These are phyloP conservation scores for Falco rusticolus DNA, from an alignment of 2,797 vertebrate genomes.

Conservation along the genomic window DNA sequence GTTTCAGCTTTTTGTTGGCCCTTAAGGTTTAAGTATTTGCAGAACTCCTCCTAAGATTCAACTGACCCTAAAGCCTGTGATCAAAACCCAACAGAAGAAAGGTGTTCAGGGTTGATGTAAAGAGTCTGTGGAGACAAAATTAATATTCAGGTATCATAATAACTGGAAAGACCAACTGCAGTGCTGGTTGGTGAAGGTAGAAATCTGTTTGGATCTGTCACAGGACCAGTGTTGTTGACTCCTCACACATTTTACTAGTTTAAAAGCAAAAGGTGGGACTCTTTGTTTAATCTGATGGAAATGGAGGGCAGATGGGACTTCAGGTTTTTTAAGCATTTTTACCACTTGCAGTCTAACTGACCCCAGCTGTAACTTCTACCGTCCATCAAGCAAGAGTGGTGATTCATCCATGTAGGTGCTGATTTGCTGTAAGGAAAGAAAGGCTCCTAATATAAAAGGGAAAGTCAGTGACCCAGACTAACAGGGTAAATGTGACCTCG, in stretches of 20 bases:
- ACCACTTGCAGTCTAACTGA: not conserved
- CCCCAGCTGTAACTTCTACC: not conserved
- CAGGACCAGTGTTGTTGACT: not conserved
- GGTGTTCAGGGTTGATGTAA: not conserved
- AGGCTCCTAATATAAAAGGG: not conserved
- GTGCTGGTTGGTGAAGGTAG: not conserved
- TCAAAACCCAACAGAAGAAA: not conserved
- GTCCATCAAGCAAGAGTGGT: not conserved
- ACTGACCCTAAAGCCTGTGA: not conserved
- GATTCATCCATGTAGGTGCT: not conserved
- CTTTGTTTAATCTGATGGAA: not conserved
- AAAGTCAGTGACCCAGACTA: not conserved
- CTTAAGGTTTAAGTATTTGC: not conserved
- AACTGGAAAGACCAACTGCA: not conserved
- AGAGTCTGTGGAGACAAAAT: not conserved
- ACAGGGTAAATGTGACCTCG: not conserved
- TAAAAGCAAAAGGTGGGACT: not conserved
- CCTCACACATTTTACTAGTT: not conserved
- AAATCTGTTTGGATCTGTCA: not conserved
- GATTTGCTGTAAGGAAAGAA: not conserved
- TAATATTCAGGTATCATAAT: not conserved
- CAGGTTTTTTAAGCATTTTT: not conserved
- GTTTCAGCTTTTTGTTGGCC: not conserved
- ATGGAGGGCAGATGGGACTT: not conserved
- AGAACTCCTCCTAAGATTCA: not conserved